A percentile compares a stretch with the other conserved stretches of the same genome.
Conservation (phyloP, 2,888 invertebrate species). For the Lypha dubia region DNA sequence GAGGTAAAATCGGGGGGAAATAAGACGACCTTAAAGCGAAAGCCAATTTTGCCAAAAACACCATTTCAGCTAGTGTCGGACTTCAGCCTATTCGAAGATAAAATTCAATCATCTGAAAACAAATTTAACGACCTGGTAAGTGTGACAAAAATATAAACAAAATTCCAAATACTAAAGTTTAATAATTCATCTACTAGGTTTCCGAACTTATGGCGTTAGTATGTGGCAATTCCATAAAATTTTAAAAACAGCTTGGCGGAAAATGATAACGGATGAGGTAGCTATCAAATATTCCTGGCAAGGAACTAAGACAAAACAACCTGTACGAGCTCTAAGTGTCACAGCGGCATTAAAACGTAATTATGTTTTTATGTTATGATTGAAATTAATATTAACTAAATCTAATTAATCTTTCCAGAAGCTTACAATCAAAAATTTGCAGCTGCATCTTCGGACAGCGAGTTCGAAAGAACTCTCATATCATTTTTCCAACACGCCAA, state of each 20-base stretch:
- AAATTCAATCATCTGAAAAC: slow-evolving; percentile 22
- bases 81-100: slow-evolving; percentile 15
- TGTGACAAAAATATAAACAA: slow-evolving; percentile 34
- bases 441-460: slow-evolving; percentile 34
- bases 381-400: slow-evolving; percentile 20
- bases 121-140: slow-evolving; percentile 24
- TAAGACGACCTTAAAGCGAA: too few relatives aligned
- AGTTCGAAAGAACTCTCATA: slow-evolving; percentile 39
- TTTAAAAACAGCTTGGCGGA: too few relatives aligned
- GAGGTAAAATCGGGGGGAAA: too few relatives aligned
- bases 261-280: too few relatives aligned
- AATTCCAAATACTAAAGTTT: slow-evolving; percentile 22
- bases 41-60: too few relatives aligned
- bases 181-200: slow-evolving; percentile 25
- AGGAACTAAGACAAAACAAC: not conserved
- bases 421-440: slow-evolving; percentile 37
- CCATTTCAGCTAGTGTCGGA: slow-evolving; percentile 14
- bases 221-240: too few relatives aligned
- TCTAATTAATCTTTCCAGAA: slow-evolving; percentile 33
- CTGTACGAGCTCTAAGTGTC: too few relatives aligned
- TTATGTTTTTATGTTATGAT: slow-evolving; percentile 14
- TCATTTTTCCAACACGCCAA: slow-evolving; percentile 2
- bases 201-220: slow-evolving; percentile 31
- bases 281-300: slow-evolving; percentile 29
- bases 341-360: too few relatives aligned